phyloP scores from a whole-genome alignment of 2,113 vertebrate species.

The Aplodontia rufa region DNA sequence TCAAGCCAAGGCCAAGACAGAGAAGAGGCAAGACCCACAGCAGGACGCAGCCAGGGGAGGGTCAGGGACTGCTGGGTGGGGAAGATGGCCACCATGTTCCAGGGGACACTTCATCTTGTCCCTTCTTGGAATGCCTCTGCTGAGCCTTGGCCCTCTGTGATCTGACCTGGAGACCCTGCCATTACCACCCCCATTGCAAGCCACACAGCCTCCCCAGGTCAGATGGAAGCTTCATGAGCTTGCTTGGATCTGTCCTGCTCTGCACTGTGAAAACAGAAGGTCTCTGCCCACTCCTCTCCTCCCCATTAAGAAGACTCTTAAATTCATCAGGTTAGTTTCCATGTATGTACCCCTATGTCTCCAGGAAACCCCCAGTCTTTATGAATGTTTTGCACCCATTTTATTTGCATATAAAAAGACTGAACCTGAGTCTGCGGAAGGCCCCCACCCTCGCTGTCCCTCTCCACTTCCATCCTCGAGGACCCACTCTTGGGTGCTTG shows the following conservation, averaged over 20 bases:
- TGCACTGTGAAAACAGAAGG: accelerated
- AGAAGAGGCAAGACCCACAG: neutral
- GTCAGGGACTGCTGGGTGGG: neutral
- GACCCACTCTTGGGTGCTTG: neutral
- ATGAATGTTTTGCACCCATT: too few relatives aligned
- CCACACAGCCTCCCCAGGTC: too few relatives aligned
- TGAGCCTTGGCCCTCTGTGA: accelerated
- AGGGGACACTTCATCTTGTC: too few relatives aligned
- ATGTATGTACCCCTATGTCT: too few relatives aligned
- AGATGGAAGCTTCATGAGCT: accelerated
- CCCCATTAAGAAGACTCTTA: neutral
- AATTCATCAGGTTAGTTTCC: too few relatives aligned
- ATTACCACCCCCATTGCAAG: too few relatives aligned
- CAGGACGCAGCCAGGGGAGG: neutral
- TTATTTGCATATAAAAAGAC: too few relatives aligned
- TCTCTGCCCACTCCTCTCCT: accelerated
- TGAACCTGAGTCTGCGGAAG: too few relatives aligned
- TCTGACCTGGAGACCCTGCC: neutral
- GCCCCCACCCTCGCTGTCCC: accelerated
- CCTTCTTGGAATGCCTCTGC: too few relatives aligned
- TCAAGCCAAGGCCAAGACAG: neutral
- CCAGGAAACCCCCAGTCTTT: too few relatives aligned
- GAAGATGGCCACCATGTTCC: accelerated
- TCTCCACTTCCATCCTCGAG: neutral
- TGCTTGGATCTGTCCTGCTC: too few relatives aligned